Base-by-base conservation (phyloP, 1,140 invertebrate species). In the Drosophila nebulosa region DNA sequence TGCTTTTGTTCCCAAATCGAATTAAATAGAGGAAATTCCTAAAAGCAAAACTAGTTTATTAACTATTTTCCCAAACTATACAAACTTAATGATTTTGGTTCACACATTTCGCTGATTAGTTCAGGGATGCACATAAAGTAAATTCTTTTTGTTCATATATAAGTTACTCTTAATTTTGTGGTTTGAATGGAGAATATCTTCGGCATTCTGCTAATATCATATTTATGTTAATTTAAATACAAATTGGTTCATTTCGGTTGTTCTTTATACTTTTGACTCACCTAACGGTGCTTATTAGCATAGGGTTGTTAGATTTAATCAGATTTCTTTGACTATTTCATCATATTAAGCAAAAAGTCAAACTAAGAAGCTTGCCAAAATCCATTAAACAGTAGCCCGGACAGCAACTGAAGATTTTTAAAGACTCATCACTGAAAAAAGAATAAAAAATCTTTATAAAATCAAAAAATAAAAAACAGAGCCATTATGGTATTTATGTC, bases 1-100 rank as follows among this genome's bases (percentile, higher is more conserved):
- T 18, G 63, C 58, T 56, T 69, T 68, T 61, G 26, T 30, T 12
- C 24, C 53, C 10, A 85, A 16, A 56, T 56, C 59, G 1, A n/a
- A 10, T 56, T 26, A 53, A 18, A 16, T 70, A 21, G 18, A 32
- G 73, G 58, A 74, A 70, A 63, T 64, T 27, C 51, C 39, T 30
- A 50, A 36, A 72, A 35, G 26, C 59, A 65, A 73, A 56, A 27
- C 50, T 46, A 67, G 55, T 51, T 69, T 58, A 36, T 51, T 51
- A 53, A 53, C 14, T 27, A 30, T 30, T 51, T 59, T 58, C n/a
- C n/a, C 39, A 69, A 66, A 68, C 50, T 26, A 68, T 24, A 30
- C n/a, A 30, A 55, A 26, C n/a, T 30, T 18, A 16, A 0, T 32
- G 10, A 32, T 32, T 46, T 46, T 46, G 4, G 39, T 46, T 55